Percentiles rank a stretch among this genome's conserved stretches.
Conservation (phyloP, 23 tunicate genomes). For the Ascidia mentula region DNA sequence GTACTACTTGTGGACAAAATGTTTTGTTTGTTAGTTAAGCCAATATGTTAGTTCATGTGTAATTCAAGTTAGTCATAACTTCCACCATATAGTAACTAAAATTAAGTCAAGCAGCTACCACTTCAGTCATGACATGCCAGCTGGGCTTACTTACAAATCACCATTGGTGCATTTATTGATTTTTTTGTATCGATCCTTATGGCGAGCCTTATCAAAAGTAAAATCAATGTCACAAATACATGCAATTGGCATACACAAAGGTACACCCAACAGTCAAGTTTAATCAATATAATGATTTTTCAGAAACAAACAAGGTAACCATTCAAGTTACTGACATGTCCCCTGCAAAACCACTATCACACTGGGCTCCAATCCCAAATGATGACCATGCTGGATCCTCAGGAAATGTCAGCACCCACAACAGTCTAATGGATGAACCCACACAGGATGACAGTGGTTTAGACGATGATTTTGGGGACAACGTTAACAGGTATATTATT, state of each 20-base stretch:
- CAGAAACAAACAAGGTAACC: slow-evolving; percentile 19
- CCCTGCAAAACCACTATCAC: slow-evolving; percentile 71
- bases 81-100: no score
- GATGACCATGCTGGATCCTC: slow-evolving; percentile 59
- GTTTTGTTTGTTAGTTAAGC: no score
- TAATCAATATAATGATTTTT: not conserved
- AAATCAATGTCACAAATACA: not conserved
- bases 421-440: slow-evolving; percentile 47
- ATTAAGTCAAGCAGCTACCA: no score
- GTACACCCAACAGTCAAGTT: not conserved
- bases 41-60: no score
- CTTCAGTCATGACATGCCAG: no score
- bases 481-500: slow-evolving; percentile 11
- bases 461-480: slow-evolving; percentile 41
- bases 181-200: not conserved
- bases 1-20: no score
- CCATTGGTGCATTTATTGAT: slow-evolving; percentile 7
- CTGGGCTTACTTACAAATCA: no score
- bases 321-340: slow-evolving; percentile 62
- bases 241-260: not conserved
- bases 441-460: slow-evolving; percentile 50
- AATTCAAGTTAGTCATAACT: no score
- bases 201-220: not conserved
- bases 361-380: slow-evolving; percentile 69
- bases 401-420: slow-evolving; percentile 39